Evolutionary conservation across 2,113 vertebrate genomes (phyloP).

Genomic region (Elgaria multicarinata): DNA sequence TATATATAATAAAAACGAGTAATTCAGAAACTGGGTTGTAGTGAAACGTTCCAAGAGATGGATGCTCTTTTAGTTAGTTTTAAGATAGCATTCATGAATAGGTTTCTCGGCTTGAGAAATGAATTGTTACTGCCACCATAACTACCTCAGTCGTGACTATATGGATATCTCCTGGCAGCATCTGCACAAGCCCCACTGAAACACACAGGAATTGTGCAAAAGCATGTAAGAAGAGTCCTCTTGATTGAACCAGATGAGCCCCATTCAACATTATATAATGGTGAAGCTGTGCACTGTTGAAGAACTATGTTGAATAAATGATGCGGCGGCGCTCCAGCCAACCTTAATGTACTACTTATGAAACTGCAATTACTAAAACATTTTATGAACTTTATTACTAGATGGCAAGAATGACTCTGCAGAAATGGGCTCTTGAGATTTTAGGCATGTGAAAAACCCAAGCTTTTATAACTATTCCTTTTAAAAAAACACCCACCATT

Average conservation of each 20-base stretch:
- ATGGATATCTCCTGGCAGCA: no score
- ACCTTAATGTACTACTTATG: slow-evolving; percentile 34
- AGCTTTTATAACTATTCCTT: not conserved
- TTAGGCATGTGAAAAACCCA: not conserved
- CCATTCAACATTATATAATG: not conserved
- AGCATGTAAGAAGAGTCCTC: no score
- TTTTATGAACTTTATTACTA: slow-evolving; percentile 44
- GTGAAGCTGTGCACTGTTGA: slow-evolving; percentile 24
- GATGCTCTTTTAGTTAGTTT: not conserved
- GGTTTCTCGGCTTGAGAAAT: not conserved
- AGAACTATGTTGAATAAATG: slow-evolving; percentile 47
- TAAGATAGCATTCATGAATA: not conserved
- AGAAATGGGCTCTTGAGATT: slow-evolving; percentile 54
- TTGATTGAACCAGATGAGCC: no score
- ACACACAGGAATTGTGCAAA: no score
- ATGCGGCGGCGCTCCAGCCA: slow-evolving; percentile 34
- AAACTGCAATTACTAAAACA: slow-evolving; percentile 52
- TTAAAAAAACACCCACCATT: not conserved
- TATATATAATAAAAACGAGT: not conserved
- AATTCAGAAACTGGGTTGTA: not conserved
- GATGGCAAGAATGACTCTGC: slow-evolving; percentile 38
- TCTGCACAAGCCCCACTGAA: no score
- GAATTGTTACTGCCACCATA: not conserved
- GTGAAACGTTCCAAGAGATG: not conserved
- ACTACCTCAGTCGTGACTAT: no score